Evolutionary conservation across 2,888 invertebrate genomes (phyloP), one percentile per base, ranked within the genome.

Genomic region (Pandemis corylana): DNA sequence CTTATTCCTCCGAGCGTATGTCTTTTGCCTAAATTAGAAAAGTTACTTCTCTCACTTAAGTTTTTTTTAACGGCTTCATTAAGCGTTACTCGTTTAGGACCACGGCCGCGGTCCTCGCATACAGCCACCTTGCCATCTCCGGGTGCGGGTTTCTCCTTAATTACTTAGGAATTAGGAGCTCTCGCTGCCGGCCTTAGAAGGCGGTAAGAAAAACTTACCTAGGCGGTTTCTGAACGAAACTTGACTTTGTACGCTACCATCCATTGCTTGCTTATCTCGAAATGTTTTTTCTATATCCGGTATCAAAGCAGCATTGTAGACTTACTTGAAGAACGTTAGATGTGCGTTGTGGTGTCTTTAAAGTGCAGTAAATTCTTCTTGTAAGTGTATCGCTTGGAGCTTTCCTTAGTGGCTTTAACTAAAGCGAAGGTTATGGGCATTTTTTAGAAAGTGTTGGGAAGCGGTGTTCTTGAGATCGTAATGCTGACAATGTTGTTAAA

Each of bases 101-200:
- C 77, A 78, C 77, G 73, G 79, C 72, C 71, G 72, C 71, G 72
- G 76, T 46, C 12, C 77, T 79, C 72, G 78, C 80, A 83, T 80
- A 84, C 82, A 80, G 68, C 77, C 68, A 80, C 78, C 64, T 53
- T 56, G 53, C 72, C 64, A 64, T 79, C 82, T 85, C 84, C 83
- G 83, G 83, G 79, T 81, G 81, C 85, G 78, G 87, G 88, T 91
- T 92, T 91, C 91, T 85, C 87, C 90, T 84, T 89, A 77, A 77
- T 77, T 78, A 72, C 76, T 72, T 46, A 66, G 72, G 77, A 73
- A 77, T 76, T 76, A 88, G 89, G 87, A 89, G 88, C 87, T 90
- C 88, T 88, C 87, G 84, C 85, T 78, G 80, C 81, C 81, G 75
- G 77, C 81, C 83, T 78, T 83, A 84, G 79, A 80, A 70, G 85